phyloP scores from a whole-genome alignment of 2,797 vertebrate species.

The Leptatherina wallacei region DNA sequence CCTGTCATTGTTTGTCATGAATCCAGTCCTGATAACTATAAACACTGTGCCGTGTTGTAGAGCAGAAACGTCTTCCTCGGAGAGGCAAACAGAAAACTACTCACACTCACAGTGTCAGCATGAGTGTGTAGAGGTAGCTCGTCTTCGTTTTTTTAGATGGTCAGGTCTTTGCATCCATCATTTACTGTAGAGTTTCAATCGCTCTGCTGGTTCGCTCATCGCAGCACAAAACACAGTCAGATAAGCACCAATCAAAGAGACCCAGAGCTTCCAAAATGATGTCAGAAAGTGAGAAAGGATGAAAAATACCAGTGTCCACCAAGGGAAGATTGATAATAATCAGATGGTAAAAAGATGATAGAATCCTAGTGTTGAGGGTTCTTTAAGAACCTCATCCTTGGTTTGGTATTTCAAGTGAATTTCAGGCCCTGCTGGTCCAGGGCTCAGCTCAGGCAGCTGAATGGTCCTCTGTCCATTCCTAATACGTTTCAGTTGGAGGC shows the following conservation, averaged over 20 bases:
- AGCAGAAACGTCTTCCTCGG: constrained; percentile 81
- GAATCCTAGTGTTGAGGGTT: constrained; percentile 52
- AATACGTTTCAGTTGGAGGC: constrained; percentile 51
- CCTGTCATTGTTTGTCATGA: constrained; percentile 70
- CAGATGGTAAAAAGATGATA: constrained; percentile 4
- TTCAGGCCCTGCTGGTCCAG: constrained; percentile 78
- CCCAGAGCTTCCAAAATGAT: constrained; percentile 84
- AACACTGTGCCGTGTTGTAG: constrained; percentile 82
- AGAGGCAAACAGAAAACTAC: constrained; percentile 77
- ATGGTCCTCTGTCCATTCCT: constrained; percentile 62
- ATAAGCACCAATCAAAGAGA: constrained; percentile 74
- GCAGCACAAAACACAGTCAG: constrained; percentile 60
- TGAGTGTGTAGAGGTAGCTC: constrained; percentile 76
- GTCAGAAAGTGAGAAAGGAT: constrained; percentile 65
- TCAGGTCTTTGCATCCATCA: constrained; percentile 67
- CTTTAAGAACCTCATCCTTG: constrained; percentile 46
- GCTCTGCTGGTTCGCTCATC: constrained; percentile 65
- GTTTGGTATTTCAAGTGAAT: constrained; percentile 55
- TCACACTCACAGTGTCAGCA: constrained; percentile 75
- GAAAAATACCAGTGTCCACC: constrained; percentile 68
- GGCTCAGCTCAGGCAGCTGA: constrained; percentile 79
- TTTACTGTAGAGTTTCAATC: constrained; percentile 48
- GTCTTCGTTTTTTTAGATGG: constrained; percentile 60
- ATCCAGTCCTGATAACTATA: constrained; percentile 73
- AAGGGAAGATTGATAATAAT: constrained; percentile 34